Conservation (phyloP, 2,888 invertebrate genomes). For the Papilio protenor region DNA sequence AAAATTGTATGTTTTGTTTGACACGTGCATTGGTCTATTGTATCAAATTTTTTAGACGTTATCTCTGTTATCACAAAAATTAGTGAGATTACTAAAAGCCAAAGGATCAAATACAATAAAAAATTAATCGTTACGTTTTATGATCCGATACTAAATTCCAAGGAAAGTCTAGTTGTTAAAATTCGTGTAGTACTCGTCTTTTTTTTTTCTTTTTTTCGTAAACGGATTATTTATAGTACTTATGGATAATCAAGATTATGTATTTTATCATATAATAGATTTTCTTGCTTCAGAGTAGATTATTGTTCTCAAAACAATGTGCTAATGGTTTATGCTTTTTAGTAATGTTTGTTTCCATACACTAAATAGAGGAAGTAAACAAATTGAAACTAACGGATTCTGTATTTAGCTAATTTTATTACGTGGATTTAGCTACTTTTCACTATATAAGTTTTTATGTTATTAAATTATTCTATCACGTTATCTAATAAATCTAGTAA, state of each 20-base stretch:
- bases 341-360: neutral
- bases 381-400: neutral
- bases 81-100: neutral
- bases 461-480: neutral
- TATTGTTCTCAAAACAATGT: neutral
- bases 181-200: neutral
- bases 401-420: neutral
- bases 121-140: neutral
- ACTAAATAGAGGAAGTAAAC: slow-evolving; percentile 4
- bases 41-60: neutral
- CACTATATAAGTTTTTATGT: neutral
- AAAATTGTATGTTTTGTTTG: neutral
- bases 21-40: neutral
- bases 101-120: slow-evolving; percentile 10
- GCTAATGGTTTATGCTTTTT: neutral
- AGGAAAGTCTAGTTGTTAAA: neutral
- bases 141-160: neutral
- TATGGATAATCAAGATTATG: neutral
- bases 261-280: neutral
- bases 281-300: neutral
- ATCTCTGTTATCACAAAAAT: slow-evolving; percentile 1
- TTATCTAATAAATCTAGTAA: neutral
- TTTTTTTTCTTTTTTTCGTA: neutral
- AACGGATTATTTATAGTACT: neutral
- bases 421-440: neutral